Percentiles rank a stretch among this genome's conserved stretches.
These are phyloP conservation scores for Apistogramma diplotaenia DNA, from an alignment of 2,113 vertebrate species.

Conservation along the genomic window DNA sequence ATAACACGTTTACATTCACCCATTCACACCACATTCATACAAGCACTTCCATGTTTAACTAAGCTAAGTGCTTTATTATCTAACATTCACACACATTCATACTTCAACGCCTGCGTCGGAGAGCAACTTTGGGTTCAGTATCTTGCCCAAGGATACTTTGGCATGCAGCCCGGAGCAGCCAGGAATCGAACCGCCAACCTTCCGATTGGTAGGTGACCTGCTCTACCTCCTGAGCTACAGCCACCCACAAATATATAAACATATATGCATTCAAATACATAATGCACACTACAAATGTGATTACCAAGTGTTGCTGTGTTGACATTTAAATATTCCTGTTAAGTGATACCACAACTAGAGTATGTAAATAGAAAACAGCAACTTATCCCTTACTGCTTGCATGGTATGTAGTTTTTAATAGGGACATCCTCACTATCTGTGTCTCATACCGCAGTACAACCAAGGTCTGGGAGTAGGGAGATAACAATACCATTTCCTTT, in stretches of 20 bases:
- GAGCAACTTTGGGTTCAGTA: no score
- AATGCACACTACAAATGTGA: neutral
- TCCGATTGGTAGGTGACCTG: no score
- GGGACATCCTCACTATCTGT: slow-evolving; percentile 29
- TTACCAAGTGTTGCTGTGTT: neutral
- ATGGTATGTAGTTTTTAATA: slow-evolving; percentile 16
- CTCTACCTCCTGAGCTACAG: no score
- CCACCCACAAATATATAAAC: neutral
- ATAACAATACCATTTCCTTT: slow-evolving; percentile 54
- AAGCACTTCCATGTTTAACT: no score
- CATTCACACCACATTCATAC: no score
- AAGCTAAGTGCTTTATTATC: no score
- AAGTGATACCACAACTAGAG: neutral
- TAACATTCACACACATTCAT: no score
- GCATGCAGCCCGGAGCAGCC: no score
- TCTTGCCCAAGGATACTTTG: no score
- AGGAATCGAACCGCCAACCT: no score
- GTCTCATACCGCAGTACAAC: slow-evolving; percentile 36
- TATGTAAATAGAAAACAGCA: slow-evolving; percentile 14
- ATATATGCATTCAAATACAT: neutral
- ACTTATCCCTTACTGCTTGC: slow-evolving; percentile 19
- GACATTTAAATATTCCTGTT: slow-evolving; percentile 14
- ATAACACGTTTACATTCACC: no score
- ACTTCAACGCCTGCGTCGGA: no score
- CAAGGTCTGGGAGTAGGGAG: slow-evolving; percentile 45